Conservation (phyloP, 2,888 invertebrate species). For the Volucella inanis region DNA sequence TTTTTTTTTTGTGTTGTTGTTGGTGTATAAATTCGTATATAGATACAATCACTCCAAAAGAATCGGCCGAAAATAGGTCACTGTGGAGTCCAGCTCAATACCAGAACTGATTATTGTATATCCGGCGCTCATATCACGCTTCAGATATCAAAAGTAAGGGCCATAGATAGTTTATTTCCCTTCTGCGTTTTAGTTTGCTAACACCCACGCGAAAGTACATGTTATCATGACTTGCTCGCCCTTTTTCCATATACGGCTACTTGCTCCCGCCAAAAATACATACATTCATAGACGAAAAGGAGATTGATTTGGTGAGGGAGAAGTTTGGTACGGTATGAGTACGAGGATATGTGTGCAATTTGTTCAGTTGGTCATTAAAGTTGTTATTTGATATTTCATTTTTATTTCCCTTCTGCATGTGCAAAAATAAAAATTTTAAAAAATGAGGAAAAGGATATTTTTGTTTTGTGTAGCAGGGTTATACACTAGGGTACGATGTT, state of each 20-base stretch:
- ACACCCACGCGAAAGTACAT: background rate
- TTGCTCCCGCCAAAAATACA: no score
- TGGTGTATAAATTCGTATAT: background rate
- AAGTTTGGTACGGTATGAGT: background rate
- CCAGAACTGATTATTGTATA: constrained; percentile 51
- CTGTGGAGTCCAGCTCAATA: constrained; percentile 8
- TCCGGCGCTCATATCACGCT: constrained; percentile 55
- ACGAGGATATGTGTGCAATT: constrained; percentile 30
- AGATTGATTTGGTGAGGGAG: background rate
- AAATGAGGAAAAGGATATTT: constrained; percentile 2
- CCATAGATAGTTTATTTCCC: constrained; percentile 50
- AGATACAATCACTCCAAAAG: no score
- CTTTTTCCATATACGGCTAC: no score
- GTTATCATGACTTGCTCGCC: no score
- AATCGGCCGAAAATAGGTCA: constrained; percentile 61
- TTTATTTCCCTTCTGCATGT: background rate
- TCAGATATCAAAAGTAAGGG: constrained; percentile 66
- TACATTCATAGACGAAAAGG: background rate
- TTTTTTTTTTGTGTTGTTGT: no score
- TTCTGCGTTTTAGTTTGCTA: constrained; percentile 19
- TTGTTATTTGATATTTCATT: constrained; percentile 48
- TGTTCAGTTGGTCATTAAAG: constrained; percentile 65
- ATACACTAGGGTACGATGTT: constrained; percentile 5
- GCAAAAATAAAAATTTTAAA: background rate
- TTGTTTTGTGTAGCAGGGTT: constrained; percentile 15